Base-by-base conservation (phyloP, 2,888 invertebrate genomes). In the Pammene aurita region DNA sequence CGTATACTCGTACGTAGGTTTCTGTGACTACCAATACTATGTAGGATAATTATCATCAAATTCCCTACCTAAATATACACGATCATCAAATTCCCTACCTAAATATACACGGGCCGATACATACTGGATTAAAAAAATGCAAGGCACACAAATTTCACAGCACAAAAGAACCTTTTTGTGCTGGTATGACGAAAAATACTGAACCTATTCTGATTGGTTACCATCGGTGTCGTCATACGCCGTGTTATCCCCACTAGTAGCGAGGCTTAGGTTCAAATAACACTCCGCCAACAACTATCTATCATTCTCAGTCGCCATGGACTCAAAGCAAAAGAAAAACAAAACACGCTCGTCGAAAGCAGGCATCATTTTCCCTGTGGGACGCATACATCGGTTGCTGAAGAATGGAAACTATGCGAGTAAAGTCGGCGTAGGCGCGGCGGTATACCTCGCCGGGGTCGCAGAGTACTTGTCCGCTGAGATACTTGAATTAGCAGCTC, bases 271-370 rank as follows among this genome's bases (percentile, higher is more conserved):
- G 18, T 38, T 26, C 7, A 7, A 44, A 50, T 35, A 56, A 41
- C n/a, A 13, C 14, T 2, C 54, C 13, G 42, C 46, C 34, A 55
- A 7, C 9, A 7, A 2, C n/a, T 18, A 10, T 9, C 18, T 13
- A 10, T 54, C 54, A 46, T 7, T 38, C 46, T 18, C 14, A n/a
- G 2, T 9, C 41, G 46, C 46, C 35, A 69, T 69, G 69, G 60
- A 69, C 54, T 38, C 38, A 18, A 55, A 34, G 34, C 57, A 50
- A 2, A 69, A 64, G 54, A 69, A 64, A 13, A 69, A 69, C 26
- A 65, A 54, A 10, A 60, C 69, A 0, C 69, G 69, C 7, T 69
- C 69, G 9, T 65, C 69, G 6, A 58, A 60, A 14, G 69, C 69
- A 1, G 69, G 69, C 0, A 7, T 69, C 5, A 60, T 60, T 1